Conservation (phyloP, 2,888 invertebrate genomes). For the Perizoma affinitatum region DNA sequence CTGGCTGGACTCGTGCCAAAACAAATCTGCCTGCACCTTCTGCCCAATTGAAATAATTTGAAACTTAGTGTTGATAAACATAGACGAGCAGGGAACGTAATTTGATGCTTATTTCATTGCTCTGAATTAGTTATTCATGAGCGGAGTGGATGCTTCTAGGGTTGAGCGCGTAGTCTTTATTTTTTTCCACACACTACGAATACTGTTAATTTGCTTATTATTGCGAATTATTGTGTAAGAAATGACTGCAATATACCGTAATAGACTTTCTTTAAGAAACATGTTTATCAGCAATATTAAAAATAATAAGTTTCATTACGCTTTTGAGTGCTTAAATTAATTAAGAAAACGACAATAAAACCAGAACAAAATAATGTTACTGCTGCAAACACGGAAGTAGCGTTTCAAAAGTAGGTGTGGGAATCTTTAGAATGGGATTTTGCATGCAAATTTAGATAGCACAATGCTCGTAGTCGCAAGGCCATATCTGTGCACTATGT, state of each 20-base stretch:
- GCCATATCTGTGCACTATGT: conserved; percentile 25
- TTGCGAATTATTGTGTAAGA: background rate
- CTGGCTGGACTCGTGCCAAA: conserved; percentile 69
- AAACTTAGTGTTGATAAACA: conserved; percentile 54
- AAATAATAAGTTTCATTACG: too few relatives aligned
- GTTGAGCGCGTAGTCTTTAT: conserved; percentile 6
- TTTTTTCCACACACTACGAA: background rate
- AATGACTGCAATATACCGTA: background rate
- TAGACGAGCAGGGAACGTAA: conserved; percentile 32
- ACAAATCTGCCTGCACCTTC: conserved; percentile 52
- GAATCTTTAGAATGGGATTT: conserved; percentile 31
- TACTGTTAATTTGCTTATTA: background rate
- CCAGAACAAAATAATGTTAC: conserved; percentile 1
- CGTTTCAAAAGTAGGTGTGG: conserved; percentile 24
- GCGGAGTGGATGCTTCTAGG: background rate
- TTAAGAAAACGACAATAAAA: too few relatives aligned
- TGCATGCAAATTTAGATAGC: conserved; percentile 33
- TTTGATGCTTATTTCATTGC: conserved; percentile 32
- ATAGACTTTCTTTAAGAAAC: background rate
- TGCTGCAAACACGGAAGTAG: conserved; percentile 16
- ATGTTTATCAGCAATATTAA: background rate
- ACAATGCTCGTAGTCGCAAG: conserved; percentile 22
- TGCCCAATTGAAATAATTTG: conserved; percentile 55
- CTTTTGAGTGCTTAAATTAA: too few relatives aligned
- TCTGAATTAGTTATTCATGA: conserved; percentile 3